phyloP scores from a whole-genome alignment of 2,888 invertebrate genomes.

The Xanthorhoe spadicearia region DNA sequence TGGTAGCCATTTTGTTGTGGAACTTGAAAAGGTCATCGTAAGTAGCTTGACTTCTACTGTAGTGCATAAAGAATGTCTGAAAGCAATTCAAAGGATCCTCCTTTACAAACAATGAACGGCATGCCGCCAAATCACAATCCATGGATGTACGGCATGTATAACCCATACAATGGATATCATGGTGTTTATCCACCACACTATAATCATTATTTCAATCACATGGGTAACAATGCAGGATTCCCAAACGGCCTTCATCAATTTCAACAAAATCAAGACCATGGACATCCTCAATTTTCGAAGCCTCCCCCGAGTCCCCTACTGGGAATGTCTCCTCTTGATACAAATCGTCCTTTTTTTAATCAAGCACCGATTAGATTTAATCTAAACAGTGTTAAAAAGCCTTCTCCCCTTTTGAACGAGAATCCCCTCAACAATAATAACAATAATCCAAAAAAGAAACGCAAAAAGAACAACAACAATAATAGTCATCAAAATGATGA shows the following conservation, averaged over 20 bases:
- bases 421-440: constrained; percentile 76
- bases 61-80: constrained; percentile 61
- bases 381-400: constrained; percentile 72
- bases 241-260: constrained; percentile 64
- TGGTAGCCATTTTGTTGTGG: constrained; percentile 28
- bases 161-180: constrained; percentile 72
- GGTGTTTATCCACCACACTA: constrained; percentile 80
- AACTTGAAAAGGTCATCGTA: constrained; percentile 17
- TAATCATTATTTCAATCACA: constrained; percentile 79
- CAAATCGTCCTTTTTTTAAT: constrained; percentile 74
- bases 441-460: constrained; percentile 89
- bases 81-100: constrained; percentile 74
- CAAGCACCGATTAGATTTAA: constrained; percentile 80
- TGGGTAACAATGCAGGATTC: constrained; percentile 65
- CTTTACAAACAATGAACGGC: constrained; percentile 77
- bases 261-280: constrained; percentile 66
- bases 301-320: constrained; percentile 71
- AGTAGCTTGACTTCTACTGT: constrained; percentile 13
- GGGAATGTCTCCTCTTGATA: constrained; percentile 77
- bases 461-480: constrained; percentile 88
- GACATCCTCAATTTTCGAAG: constrained; percentile 65
- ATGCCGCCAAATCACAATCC: constrained; percentile 72
- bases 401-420: constrained; percentile 71
- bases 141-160: constrained; percentile 78
- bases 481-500: constrained; percentile 70